Percentiles rank a stretch among this genome's conserved stretches.
Conservation (phyloP, 2,888 invertebrate genomes). For the Chouioia cunea region DNA sequence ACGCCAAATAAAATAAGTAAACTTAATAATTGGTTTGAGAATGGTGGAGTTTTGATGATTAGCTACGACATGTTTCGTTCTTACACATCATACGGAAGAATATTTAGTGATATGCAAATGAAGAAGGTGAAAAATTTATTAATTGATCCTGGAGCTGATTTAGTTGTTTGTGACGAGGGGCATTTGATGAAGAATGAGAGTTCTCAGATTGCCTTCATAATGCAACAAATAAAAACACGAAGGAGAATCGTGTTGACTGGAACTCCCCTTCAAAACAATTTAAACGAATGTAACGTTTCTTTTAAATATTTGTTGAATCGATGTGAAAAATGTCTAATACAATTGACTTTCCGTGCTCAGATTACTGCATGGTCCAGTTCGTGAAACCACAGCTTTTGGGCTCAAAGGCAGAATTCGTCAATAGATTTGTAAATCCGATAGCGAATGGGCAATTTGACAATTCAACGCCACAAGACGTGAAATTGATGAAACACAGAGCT, state of each 20-base stretch:
- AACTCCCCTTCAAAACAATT: slow-evolving; percentile 95
- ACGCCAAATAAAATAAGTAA: not conserved
- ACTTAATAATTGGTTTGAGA: slow-evolving; percentile 76
- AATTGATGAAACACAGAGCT: slow-evolving; percentile 88
- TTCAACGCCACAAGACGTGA: slow-evolving; percentile 87
- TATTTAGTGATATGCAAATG: slow-evolving; percentile 56
- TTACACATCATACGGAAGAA: slow-evolving; percentile 67
- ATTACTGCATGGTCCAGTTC: slow-evolving; percentile 97
- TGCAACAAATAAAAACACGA: slow-evolving; percentile 63
- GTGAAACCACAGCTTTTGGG: slow-evolving; percentile 93
- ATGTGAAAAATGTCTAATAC: not conserved
- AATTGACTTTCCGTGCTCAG: slow-evolving; percentile 66
- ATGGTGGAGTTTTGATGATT: slow-evolving; percentile 89
- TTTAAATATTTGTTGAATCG: slow-evolving; percentile 1
- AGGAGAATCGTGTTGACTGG: slow-evolving; percentile 90
- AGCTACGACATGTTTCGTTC: slow-evolving; percentile 94
- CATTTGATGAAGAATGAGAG: slow-evolving; percentile 93
- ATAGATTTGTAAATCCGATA: slow-evolving; percentile 95
- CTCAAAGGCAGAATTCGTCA: slow-evolving; percentile 90
- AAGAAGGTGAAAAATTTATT: slow-evolving; percentile 75
- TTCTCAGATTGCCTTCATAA: slow-evolving; percentile 83
- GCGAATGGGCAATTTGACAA: slow-evolving; percentile 94
- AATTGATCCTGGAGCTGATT: slow-evolving; percentile 88
- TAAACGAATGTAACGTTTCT: slow-evolving; percentile 79
- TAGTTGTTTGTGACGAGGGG: slow-evolving; percentile 95